A percentile compares a stretch with the other conserved stretches of the same genome.
Evolutionary conservation across 1,140 invertebrate genomes (phyloP).

Genomic region (Neodiprion pinetum): DNA sequence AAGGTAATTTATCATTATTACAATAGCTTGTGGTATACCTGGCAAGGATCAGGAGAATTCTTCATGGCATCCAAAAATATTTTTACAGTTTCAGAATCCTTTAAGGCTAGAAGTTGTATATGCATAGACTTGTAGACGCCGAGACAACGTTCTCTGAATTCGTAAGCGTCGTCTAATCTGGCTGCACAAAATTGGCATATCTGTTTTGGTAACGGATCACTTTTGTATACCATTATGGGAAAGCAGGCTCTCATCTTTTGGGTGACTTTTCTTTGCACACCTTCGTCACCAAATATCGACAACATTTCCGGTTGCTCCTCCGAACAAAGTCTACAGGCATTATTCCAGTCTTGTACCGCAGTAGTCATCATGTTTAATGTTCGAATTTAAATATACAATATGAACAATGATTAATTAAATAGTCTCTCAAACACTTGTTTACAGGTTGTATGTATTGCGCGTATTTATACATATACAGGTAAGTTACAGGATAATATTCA

Average conservation of each 20-base stretch:
- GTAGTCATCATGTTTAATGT: not conserved
- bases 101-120: constrained; percentile 34
- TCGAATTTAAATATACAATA: too few relatives aligned
- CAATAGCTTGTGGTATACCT: constrained; percentile 30
- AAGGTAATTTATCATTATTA: too few relatives aligned
- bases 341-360: constrained; percentile 35
- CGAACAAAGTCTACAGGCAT: constrained; percentile 48
- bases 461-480: too few relatives aligned
- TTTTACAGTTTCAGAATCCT: constrained; percentile 39
- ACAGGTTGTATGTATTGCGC: too few relatives aligned
- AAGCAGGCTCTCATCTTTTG: constrained; percentile 49
- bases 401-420: too few relatives aligned
- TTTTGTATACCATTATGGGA: constrained; percentile 50
- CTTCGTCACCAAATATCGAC: constrained; percentile 48
- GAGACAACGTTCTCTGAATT: constrained; percentile 49
- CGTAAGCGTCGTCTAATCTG: constrained; percentile 47
- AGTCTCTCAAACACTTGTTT: too few relatives aligned
- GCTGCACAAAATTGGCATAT: constrained; percentile 54
- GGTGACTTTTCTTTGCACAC: constrained; percentile 42
- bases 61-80: constrained; percentile 49
- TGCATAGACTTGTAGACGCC: constrained; percentile 50
- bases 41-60: constrained; percentile 51
- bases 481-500: too few relatives aligned
- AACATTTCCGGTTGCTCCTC: constrained; percentile 50
- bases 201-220: constrained; percentile 51